A percentile compares a stretch with the other conserved stretches of the same genome.
phyloP scores from a whole-genome alignment of 30 jellyfish, hydroid and myxozoan genomes.

The Aurelia sp. region DNA sequence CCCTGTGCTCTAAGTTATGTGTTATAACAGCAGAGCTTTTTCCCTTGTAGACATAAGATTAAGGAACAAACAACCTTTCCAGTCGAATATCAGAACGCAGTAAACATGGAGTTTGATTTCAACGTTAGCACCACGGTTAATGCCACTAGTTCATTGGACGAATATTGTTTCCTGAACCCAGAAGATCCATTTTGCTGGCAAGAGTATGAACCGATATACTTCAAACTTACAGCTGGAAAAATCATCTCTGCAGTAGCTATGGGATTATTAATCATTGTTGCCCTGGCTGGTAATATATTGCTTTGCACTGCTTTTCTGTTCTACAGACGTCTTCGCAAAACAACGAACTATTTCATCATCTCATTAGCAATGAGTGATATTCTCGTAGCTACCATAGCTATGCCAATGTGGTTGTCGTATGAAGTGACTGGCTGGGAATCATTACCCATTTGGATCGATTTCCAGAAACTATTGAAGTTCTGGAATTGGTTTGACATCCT shows the following conservation, averaged over 20 bases:
- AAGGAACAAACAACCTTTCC: too few relatives aligned
- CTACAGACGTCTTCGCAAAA: constrained; percentile 80
- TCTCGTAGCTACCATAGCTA: constrained; percentile 75
- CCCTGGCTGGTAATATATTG: constrained; percentile 78
- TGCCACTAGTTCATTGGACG: not conserved
- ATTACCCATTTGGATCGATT: constrained; percentile 78
- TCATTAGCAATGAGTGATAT: constrained; percentile 87
- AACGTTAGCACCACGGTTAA: not conserved
- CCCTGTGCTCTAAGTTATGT: too few relatives aligned
- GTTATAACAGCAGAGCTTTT: too few relatives aligned
- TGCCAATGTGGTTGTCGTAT: constrained; percentile 88
- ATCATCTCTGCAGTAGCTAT: constrained; percentile 70
- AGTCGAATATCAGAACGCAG: too few relatives aligned
- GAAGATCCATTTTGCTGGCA: constrained; percentile 38
- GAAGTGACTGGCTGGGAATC: constrained; percentile 70
- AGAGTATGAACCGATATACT: constrained; percentile 27
- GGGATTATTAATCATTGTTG: constrained; percentile 48
- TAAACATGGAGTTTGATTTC: not conserved
- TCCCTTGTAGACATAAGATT: too few relatives aligned
- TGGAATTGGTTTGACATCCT: constrained; percentile 75
- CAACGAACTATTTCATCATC: constrained; percentile 73
- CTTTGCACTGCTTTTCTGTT: constrained; percentile 59
- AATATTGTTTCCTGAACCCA: constrained; percentile 35
- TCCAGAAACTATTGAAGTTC: constrained; percentile 28
- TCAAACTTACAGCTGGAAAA: constrained; percentile 70